phyloP scores from a whole-genome alignment of 1,140 invertebrate species.

The Drosophila serrata region DNA sequence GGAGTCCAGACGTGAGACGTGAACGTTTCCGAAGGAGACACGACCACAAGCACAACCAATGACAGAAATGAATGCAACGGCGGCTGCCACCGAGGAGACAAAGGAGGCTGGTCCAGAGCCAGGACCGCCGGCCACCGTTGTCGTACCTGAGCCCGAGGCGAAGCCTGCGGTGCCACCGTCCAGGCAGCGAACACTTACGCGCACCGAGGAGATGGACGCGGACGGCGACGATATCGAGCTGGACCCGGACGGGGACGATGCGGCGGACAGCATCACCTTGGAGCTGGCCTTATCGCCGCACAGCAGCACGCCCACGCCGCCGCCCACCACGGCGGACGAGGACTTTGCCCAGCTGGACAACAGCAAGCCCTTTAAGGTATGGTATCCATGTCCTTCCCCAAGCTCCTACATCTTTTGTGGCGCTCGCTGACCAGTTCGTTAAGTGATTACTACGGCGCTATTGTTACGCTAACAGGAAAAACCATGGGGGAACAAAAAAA shows the following conservation, averaged over 20 bases:
- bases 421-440: conserved; percentile 53
- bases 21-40: conserved; percentile 21
- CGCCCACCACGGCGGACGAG: conserved; percentile 63
- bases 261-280: conserved; percentile 71
- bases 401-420: conserved; percentile 2
- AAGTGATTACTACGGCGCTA: conserved; percentile 58
- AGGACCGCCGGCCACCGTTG: background rate
- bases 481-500: too few species aligned
- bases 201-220: conserved; percentile 68
- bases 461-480: conserved; percentile 37
- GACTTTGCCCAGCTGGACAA: conserved; percentile 69
- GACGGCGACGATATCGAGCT: conserved; percentile 59
- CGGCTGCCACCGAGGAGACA: conserved; percentile 45
- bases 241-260: conserved; percentile 64
- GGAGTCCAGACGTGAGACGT: conserved; percentile 25
- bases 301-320: conserved; percentile 65
- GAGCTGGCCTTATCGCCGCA: conserved; percentile 69
- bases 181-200: conserved; percentile 67
- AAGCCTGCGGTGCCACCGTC: conserved; percentile 38
- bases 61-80: conserved; percentile 58
- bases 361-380: conserved; percentile 75
- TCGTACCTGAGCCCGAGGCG: conserved; percentile 2
- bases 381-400: conserved; percentile 18
- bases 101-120: conserved; percentile 16
- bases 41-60: conserved; percentile 35